These are phyloP conservation scores for Hirtodrosophila alboralis DNA, from an alignment of 2,888 invertebrate species.

Conservation along the genomic window DNA sequence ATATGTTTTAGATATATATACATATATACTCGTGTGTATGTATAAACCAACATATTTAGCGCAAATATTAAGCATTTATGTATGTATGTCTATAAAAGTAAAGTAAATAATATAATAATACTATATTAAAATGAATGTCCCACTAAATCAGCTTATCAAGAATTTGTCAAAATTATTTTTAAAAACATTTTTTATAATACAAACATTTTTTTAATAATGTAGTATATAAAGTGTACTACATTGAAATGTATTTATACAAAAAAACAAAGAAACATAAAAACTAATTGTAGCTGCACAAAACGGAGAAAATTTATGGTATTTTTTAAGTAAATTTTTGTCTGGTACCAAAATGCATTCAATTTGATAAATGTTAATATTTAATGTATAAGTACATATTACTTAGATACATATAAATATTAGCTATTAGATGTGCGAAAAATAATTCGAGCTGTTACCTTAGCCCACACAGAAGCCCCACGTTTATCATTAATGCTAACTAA, in stretches of 20 bases:
- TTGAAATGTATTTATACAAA: conserved; percentile 22
- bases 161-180: conserved; percentile 44
- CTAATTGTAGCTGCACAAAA: conserved; percentile 53
- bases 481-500: conserved; percentile 30
- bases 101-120: conserved; percentile 10
- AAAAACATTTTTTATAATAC: conserved; percentile 64
- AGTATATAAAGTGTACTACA: conserved; percentile 14
- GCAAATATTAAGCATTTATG: conserved; percentile 66
- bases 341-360: conserved; percentile 76
- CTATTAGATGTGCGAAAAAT: conserved; percentile 29
- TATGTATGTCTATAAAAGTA: conserved; percentile 43
- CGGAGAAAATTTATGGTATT: conserved; percentile 51
- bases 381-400: conserved; percentile 36
- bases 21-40: conserved; percentile 15
- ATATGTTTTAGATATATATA: conserved; percentile 30
- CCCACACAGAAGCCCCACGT: conserved; percentile 59
- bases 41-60: conserved; percentile 47
- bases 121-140: conserved; percentile 53
- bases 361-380: conserved; percentile 67
- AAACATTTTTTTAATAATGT: conserved; percentile 61
- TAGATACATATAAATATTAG: conserved; percentile 20
- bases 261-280: conserved; percentile 10
- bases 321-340: conserved; percentile 62
- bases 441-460: conserved; percentile 59
- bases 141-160: conserved; percentile 58